These are phyloP conservation scores for Virgularia gustaviana DNA, from an alignment of 92 coral and sea anemone genomes.

Conservation along the genomic window DNA sequence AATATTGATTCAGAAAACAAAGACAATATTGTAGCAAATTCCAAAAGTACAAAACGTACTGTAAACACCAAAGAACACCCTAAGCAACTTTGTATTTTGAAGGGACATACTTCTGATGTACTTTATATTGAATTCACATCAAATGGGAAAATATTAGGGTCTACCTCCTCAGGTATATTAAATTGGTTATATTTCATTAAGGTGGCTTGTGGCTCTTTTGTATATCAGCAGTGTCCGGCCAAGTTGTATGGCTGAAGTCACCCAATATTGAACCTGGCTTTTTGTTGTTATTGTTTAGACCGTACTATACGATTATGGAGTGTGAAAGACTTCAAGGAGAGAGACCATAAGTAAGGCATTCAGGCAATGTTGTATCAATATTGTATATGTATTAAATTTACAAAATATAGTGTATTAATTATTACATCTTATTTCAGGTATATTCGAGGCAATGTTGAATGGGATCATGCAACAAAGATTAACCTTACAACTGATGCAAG, in stretches of 20 bases:
- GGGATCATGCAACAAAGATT: conserved; percentile 97
- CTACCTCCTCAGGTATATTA: conserved; percentile 79
- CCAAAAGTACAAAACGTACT: conserved; percentile 49
- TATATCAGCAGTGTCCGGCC: no score
- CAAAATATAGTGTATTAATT: no score
- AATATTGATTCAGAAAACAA: neutral
- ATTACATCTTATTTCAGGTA: no score
- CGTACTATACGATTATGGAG: conserved; percentile 97
- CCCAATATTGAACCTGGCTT: no score
- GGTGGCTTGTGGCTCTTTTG: no score
- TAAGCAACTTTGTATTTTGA: conserved; percentile 73
- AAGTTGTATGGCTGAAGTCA: no score
- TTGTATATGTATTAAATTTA: no score
- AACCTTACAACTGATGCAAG: conserved; percentile 93
- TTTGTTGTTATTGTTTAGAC: conserved; percentile 73
- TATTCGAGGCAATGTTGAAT: conserved; percentile 92
- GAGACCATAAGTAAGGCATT: conserved; percentile 84
- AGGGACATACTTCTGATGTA: conserved; percentile 88
- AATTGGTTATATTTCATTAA: no score
- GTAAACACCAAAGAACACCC: conserved; percentile 52
- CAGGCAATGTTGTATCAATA: neutral
- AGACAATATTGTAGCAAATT: conserved; percentile 20
- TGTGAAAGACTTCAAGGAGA: conserved; percentile 96
- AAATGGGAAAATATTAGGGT: conserved; percentile 85
- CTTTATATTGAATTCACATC: conserved; percentile 79